Conservation (phyloP, 2,113 vertebrate species). For the Chamaetylas fuelleborni region DNA sequence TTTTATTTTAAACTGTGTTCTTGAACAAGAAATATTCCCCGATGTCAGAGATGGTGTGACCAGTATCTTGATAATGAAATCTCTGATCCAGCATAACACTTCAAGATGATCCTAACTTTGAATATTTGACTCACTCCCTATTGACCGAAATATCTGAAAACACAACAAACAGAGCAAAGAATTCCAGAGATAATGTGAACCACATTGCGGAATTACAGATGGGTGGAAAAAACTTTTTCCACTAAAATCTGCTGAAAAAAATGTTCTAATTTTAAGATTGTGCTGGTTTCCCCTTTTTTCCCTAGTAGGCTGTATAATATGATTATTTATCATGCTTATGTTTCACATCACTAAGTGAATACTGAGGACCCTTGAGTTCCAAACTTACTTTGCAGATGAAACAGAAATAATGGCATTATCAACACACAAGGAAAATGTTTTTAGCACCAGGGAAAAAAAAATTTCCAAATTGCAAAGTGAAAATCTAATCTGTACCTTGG, state of each 20-base stretch:
- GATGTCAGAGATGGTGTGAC: neutral
- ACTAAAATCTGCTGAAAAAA: neutral
- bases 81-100: constrained; percentile 34
- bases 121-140: neutral
- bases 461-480: neutral
- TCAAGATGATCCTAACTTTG: constrained; percentile 15
- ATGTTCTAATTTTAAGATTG: neutral
- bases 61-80: constrained; percentile 9
- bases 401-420: neutral
- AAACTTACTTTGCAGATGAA: neutral
- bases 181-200: constrained; percentile 7
- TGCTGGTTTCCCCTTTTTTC: neutral
- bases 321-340: neutral
- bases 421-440: neutral
- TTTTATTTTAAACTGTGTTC: neutral
- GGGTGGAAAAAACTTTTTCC: neutral
- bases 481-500: constrained; percentile 47
- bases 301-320: neutral
- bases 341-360: neutral
- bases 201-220: neutral
- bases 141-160: neutral
- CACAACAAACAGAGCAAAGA: neutral
- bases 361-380: neutral
- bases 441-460: neutral
- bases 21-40: neutral